Base-by-base conservation (phyloP, 1,140 invertebrate genomes). In the Aphidius ervi region DNA sequence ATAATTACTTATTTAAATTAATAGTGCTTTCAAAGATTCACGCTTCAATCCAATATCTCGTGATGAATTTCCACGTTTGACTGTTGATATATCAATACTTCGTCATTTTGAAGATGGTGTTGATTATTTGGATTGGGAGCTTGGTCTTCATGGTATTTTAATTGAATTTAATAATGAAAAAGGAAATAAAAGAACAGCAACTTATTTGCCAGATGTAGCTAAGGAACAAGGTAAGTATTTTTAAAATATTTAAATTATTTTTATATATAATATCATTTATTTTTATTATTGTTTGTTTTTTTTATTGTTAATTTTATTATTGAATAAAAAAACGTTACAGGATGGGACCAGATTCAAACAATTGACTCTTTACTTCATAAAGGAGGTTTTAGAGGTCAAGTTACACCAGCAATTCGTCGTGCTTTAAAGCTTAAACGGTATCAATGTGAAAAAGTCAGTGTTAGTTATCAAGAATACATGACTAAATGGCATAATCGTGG, bases 131-230 rank as follows among this genome's bases (percentile, higher is more conserved):
- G 97, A 99, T 80, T 99, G 97, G 97, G 90, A 95, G 82, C 86
- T 99, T 58, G 97, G 97, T 16, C 85, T 92, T 46, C 97, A 99
- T 81, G 97, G 97, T 39, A 99, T 99, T 70, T 86, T 97, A 53
- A 99, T 99, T 67, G 96, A 99, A 82, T 99, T 99, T 73, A 79
- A 90, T 60, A 97, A 94, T 79, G 97, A 99, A 71, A 93, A 94
- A 70, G 97, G 97, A 62, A 90, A 89, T 66, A 94, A 95, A 73
- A 87, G 94, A 70, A 98, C 94, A 65, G 97, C 97, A 66, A 99
- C 97, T 68, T 99, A 98, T 81, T 84, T 99, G 74, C 97, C 97
- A 55, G 92, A 99, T 82, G 95, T 99, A 59, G 95, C 97, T 67
- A 86, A 87, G 60, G 97, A 99, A 79, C 97, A 99, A 91, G 96